A percentile compares a stretch with the other conserved stretches of the same genome.
Conservation (phyloP, 2,888 invertebrate genomes). For the Brachyptera putata region DNA sequence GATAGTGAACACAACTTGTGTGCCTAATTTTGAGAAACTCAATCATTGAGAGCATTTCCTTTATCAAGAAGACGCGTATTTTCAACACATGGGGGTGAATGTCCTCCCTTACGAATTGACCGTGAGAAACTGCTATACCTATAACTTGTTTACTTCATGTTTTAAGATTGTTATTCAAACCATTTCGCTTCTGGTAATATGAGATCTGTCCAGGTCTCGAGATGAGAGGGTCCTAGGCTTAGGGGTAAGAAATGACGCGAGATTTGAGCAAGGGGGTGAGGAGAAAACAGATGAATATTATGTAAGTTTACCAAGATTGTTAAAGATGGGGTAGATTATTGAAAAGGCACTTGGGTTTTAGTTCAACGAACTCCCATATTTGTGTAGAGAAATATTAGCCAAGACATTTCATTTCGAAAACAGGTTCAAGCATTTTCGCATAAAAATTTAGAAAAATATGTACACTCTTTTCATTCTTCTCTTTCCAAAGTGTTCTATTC, state of each 20-base stretch:
- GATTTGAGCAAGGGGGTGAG: slow-evolving; percentile 5
- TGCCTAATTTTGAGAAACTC: no score
- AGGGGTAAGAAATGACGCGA: background rate
- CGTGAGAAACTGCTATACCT: slow-evolving; percentile 22
- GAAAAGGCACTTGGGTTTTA: slow-evolving; percentile 23
- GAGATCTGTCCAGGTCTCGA: slow-evolving; percentile 13
- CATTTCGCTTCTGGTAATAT: slow-evolving; percentile 9
- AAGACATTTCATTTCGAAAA: slow-evolving; percentile 7
- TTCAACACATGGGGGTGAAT: slow-evolving; percentile 7
- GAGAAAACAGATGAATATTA: slow-evolving; percentile 22
- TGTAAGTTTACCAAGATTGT: slow-evolving; percentile 14
- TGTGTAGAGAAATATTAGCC: slow-evolving; percentile 14
- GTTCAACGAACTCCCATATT: slow-evolving; percentile 24
- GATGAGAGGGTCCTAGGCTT: slow-evolving; percentile 10
- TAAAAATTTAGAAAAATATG: slow-evolving; percentile 18
- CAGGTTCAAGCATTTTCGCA: background rate
- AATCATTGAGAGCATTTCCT: slow-evolving; percentile 1
- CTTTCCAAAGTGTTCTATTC: slow-evolving; percentile 6
- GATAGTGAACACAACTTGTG: no score
- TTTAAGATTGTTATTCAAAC: slow-evolving; percentile 20
- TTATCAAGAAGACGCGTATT: no score
- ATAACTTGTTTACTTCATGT: slow-evolving; percentile 12
- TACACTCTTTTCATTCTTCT: background rate
- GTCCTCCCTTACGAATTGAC: background rate
- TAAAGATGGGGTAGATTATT: slow-evolving; percentile 15